Conservation (phyloP, 2,888 invertebrate genomes). For the Amblyjoppa proteus region DNA sequence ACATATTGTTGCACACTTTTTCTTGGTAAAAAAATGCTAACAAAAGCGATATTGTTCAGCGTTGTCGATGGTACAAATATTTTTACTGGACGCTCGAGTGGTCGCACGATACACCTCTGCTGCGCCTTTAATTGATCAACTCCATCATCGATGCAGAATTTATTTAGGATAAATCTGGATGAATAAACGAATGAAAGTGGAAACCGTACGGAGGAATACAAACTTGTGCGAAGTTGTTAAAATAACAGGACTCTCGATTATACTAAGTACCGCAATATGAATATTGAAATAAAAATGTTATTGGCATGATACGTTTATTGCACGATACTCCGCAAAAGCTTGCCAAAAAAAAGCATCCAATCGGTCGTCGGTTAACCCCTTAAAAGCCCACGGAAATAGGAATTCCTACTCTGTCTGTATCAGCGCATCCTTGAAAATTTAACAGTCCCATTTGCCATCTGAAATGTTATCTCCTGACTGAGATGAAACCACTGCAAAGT, state of each 20-base stretch:
- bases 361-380: neutral
- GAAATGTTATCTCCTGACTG: neutral
- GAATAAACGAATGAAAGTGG: neutral
- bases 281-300: neutral
- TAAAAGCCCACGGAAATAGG: neutral
- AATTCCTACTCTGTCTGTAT: neutral
- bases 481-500: neutral
- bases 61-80: neutral
- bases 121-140: neutral
- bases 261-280: neutral
- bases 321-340: neutral
- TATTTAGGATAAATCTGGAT: neutral
- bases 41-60: too few species aligned
- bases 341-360: neutral
- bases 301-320: neutral
- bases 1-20: too few species aligned
- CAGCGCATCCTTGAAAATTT: neutral
- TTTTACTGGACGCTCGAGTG: neutral
- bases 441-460: neutral
- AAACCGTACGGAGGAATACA: neutral
- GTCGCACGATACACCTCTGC: neutral
- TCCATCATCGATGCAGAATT: neutral
- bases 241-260: neutral
- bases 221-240: neutral
- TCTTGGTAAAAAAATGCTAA: too few species aligned